Base-by-base conservation (phyloP, 2,113 vertebrate genomes). In the Anhinga rufa region DNA sequence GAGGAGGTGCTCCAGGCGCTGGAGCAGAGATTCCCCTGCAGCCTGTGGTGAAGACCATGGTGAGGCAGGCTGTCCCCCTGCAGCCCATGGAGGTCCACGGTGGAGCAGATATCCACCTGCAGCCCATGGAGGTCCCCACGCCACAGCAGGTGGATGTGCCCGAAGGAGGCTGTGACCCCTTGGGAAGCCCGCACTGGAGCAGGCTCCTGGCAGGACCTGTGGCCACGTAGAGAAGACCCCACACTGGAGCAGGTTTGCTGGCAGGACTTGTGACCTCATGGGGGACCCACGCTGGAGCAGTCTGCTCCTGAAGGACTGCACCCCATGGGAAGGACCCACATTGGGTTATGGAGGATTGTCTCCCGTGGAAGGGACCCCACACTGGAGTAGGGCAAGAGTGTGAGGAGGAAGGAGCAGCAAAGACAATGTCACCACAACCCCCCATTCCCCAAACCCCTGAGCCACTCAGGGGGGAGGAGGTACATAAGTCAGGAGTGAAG, bases 401-500 rank as follows among this genome's bases (percentile, higher is more conserved):
- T 12, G 17, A 82, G 26, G 61, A 75, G 44, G 12, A 52, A 52
- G 44, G 11, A 66, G 15, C 1, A 0, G 52, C 36, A 58, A 12
- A 62, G 18, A 22, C 9, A 24, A n/a, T 1, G 2, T 5, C 62
- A 68, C 12, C 10, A 4, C 34, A 76, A 52, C 22, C 15, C 15
- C 15, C 54, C 19, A 9, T 14, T 69, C 54, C 46, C 24, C 1
- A 0, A 28, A 6, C 46, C 15, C 12, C 38, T 76, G 62, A 3
- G 3, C 36, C 1, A 1, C 29, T 29, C 1, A 44, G 1, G 2
- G 8, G 31, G 36, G 18, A 52, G 5, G 7, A 29, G 7, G n/a
- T 5, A 64, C 9, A 55, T 29, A 48, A 79, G 8, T 10, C 1
- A 0, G 3, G 29, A 54, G 22, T 20, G 19, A 68, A 54, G 54